Evolutionary conservation across 2,888 invertebrate genomes (phyloP).

Genomic region (Gortyna flavago): DNA sequence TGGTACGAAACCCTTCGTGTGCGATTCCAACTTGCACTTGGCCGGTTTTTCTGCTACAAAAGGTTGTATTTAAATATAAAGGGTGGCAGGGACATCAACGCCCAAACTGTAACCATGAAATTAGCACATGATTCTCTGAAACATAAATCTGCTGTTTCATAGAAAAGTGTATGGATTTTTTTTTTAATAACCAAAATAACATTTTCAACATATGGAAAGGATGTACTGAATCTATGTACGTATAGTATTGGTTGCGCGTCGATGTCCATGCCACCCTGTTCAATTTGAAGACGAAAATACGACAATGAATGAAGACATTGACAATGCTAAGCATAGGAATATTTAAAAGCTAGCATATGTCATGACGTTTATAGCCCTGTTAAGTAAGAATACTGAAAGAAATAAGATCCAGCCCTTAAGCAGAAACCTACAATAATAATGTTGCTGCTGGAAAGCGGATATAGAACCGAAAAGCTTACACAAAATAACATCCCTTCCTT

Average conservation of each 20-base stretch:
- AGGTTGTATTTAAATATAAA: not conserved
- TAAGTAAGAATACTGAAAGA: not conserved
- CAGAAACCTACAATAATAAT: not conserved
- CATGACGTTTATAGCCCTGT: not conserved
- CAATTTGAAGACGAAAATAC: not conserved
- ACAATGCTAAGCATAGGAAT: not conserved
- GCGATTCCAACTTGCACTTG: no score
- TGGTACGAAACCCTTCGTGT: no score
- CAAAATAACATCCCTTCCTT: slow-evolving; percentile 34
- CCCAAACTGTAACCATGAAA: not conserved
- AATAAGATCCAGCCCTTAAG: not conserved
- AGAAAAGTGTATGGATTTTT: not conserved
- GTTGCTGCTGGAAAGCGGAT: not conserved
- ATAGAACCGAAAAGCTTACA: not conserved
- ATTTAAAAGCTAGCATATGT: not conserved
- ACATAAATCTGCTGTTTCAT: not conserved
- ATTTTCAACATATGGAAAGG: no score
- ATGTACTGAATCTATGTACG: no score
- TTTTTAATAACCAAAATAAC: no score
- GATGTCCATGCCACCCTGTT: not conserved
- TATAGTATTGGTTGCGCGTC: not conserved
- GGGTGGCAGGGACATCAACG: not conserved
- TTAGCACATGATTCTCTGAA: not conserved
- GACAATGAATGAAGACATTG: not conserved
- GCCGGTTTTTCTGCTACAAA: not conserved